Evolutionary conservation across 2,113 vertebrate species (phyloP).

Genomic region (Cranoglanis bouderius): DNA sequence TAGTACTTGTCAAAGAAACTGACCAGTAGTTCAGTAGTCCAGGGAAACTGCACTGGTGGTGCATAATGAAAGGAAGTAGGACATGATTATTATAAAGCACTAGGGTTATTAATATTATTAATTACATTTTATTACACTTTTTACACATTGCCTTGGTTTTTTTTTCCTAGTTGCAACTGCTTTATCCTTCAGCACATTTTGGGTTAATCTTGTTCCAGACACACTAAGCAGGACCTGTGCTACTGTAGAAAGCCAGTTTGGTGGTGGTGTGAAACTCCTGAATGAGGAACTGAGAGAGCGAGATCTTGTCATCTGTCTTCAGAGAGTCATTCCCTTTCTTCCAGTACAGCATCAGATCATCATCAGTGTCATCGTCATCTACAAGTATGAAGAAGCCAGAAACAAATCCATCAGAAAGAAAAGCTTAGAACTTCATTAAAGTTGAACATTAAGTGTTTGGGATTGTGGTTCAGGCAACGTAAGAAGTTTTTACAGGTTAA

Average conservation of each 20-base stretch:
- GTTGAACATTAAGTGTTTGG: not conserved
- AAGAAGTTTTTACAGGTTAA: not conserved
- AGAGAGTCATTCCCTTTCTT: conserved; percentile 90
- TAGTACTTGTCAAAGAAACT: not conserved
- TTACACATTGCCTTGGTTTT: not conserved
- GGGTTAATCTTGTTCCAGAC: not conserved
- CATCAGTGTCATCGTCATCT: conserved; percentile 96
- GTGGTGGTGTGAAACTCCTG: conserved; percentile 91
- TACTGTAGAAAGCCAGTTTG: conserved; percentile 92
- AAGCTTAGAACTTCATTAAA: not conserved
- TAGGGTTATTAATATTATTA: not conserved
- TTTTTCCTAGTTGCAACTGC: too few species aligned
- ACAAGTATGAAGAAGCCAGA: conserved; percentile 7
- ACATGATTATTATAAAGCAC: not conserved
- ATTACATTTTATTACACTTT: not conserved
- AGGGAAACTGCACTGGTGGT: not conserved
- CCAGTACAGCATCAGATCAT: conserved; percentile 96
- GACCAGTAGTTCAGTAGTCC: not conserved
- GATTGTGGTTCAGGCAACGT: not conserved
- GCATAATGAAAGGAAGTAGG: not conserved
- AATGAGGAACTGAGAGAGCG: conserved; percentile 91
- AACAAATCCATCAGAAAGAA: not conserved
- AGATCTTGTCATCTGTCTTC: conserved; percentile 90
- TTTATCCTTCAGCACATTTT: not conserved
- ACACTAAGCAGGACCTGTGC: conserved; percentile 78